phyloP scores from a whole-genome alignment of 2,888 invertebrate genomes.

The Pterostichus niger region DNA sequence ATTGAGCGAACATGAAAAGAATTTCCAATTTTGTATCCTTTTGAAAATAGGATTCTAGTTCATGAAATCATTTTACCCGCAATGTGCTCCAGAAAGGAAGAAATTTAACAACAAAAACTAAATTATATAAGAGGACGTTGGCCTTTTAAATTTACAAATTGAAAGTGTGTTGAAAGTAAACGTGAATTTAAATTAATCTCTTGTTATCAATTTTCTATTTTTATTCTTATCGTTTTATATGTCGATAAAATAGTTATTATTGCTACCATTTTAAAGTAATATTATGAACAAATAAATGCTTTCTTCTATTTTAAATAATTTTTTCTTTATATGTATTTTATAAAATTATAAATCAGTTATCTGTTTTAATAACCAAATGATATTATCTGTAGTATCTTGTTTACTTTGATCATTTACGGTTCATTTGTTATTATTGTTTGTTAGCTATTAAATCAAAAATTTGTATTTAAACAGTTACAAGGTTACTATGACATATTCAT shows the following conservation, averaged over 20 bases:
- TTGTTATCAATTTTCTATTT: too few species aligned
- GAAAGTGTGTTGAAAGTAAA: background rate
- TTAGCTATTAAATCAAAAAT: constrained; percentile 14
- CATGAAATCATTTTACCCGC: background rate
- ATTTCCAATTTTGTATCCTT: constrained; percentile 30
- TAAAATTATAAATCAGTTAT: too few species aligned
- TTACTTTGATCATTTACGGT: constrained; percentile 1
- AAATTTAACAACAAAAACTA: background rate
- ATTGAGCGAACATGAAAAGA: constrained; percentile 16
- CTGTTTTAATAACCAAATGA: background rate
- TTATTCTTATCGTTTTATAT: too few species aligned
- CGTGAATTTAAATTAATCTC: background rate
- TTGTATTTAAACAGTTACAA: constrained; percentile 1
- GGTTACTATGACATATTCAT: background rate
- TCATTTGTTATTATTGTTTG: constrained; percentile 25
- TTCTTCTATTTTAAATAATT: too few species aligned
- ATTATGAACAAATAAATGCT: too few species aligned
- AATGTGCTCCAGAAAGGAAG: background rate
- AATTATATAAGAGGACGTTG: background rate
- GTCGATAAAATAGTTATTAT: too few species aligned
- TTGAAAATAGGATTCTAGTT: constrained; percentile 13
- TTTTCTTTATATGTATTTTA: too few species aligned
- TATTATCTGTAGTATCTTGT: background rate
- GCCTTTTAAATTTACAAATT: background rate
- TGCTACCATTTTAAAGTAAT: too few species aligned